Conservation (phyloP, 2,797 vertebrate species). For the Lacerta viridis region DNA sequence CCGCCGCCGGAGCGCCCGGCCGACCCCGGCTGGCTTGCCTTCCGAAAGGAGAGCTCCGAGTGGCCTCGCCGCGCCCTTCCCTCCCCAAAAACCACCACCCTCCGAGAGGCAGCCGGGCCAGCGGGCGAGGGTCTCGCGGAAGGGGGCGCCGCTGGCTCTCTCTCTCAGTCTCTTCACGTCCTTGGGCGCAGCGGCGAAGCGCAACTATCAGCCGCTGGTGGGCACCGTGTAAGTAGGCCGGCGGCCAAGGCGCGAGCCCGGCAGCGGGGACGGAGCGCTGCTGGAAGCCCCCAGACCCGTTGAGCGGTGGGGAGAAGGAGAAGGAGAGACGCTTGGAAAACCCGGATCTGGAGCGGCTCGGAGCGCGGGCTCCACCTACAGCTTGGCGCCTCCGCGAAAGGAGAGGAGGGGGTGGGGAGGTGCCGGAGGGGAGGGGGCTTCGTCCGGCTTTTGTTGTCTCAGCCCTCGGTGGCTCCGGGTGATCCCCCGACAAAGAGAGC, state of each 20-base stretch:
- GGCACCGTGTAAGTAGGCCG: background rate
- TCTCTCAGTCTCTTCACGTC: background rate
- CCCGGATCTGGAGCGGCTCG: conserved; percentile 75
- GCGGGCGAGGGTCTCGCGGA: background rate
- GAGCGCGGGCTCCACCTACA: conserved; percentile 80
- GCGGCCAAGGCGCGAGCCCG: background rate
- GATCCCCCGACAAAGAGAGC: background rate
- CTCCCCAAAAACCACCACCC: background rate
- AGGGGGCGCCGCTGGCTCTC: background rate
- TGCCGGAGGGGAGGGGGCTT: background rate
- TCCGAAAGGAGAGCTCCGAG: background rate
- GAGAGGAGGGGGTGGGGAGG: conserved; percentile 14
- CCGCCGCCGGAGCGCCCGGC: background rate
- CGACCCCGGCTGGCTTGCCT: background rate
- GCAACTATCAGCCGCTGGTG: background rate
- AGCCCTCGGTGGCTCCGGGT: background rate
- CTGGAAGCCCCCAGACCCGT: background rate
- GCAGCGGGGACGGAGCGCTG: background rate
- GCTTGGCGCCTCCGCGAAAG: conserved; percentile 53
- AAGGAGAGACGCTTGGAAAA: conserved; percentile 58
- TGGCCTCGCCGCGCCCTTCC: background rate
- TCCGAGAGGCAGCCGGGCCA: background rate
- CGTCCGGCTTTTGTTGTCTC: background rate
- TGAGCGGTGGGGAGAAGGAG: conserved; percentile 36
- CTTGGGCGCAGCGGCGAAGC: background rate